Conservation (phyloP, 2,113 vertebrate species). For the Triplophysa siluroides region DNA sequence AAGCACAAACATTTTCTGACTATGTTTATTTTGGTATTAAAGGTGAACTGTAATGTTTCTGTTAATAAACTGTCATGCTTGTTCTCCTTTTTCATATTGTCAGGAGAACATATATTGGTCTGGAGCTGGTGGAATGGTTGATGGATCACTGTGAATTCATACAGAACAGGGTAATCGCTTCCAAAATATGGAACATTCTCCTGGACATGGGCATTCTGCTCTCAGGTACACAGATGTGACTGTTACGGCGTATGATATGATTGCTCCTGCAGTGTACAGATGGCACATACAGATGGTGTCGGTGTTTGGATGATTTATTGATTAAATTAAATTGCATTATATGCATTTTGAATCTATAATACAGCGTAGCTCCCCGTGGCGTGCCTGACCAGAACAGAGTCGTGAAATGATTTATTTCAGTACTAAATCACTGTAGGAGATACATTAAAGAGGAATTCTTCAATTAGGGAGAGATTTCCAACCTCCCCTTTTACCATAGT, state of each 20-base stretch:
- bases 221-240: slow-evolving; percentile 70
- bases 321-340: neutral
- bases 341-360: neutral
- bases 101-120: slow-evolving; percentile 81
- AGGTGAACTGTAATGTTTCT: no score
- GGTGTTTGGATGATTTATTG: neutral
- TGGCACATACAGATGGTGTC: neutral
- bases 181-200: slow-evolving; percentile 81
- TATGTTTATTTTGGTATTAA: neutral
- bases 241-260: neutral
- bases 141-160: slow-evolving; percentile 79
- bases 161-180: slow-evolving; percentile 74
- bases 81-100: neutral
- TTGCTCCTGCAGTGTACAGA: neutral
- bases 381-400: neutral
- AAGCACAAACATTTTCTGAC: neutral
- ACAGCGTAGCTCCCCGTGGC: neutral
- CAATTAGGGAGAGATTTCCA: no score
- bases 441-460: neutral
- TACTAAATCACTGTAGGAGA: neutral
- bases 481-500: no score
- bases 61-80: neutral
- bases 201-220: slow-evolving; percentile 82
- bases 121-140: slow-evolving; percentile 85
- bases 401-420: neutral